Conservation (phyloP, 2,113 vertebrate species). For the Marcusenius ussheri region DNA sequence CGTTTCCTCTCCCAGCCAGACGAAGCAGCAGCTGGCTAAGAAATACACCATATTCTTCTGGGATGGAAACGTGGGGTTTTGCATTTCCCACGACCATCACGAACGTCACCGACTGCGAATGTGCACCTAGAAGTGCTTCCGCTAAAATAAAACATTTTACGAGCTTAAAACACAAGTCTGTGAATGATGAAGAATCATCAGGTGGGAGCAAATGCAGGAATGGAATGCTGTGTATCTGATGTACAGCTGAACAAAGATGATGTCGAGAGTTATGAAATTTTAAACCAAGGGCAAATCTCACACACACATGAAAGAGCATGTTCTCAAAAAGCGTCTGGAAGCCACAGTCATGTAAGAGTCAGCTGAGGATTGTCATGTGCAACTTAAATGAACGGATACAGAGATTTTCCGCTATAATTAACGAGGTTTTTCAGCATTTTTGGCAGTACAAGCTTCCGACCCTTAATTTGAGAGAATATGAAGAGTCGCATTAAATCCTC, state of each 20-base stretch:
- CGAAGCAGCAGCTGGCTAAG: not conserved
- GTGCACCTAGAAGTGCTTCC: not conserved
- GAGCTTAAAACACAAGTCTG: not conserved
- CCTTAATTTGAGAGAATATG: not conserved
- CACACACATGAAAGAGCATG: not conserved
- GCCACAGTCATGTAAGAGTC: not conserved
- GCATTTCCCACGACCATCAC: not conserved
- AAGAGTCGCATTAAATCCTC: not conserved
- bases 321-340: not conserved
- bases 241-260: not conserved
- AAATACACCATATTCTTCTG: not conserved
- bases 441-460: not conserved
- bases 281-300: not conserved
- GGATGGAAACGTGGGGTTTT: not conserved
- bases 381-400: not conserved
- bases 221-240: not conserved
- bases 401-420: not conserved
- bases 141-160: not conserved
- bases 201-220: not conserved
- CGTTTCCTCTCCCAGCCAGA: not conserved
- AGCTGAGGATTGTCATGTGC: not conserved
- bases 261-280: not conserved
- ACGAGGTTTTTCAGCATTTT: not conserved
- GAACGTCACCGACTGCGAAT: not conserved
- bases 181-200: not conserved